Conservation (phyloP, 1,140 invertebrate genomes). For the Hirudo medicinalis region DNA sequence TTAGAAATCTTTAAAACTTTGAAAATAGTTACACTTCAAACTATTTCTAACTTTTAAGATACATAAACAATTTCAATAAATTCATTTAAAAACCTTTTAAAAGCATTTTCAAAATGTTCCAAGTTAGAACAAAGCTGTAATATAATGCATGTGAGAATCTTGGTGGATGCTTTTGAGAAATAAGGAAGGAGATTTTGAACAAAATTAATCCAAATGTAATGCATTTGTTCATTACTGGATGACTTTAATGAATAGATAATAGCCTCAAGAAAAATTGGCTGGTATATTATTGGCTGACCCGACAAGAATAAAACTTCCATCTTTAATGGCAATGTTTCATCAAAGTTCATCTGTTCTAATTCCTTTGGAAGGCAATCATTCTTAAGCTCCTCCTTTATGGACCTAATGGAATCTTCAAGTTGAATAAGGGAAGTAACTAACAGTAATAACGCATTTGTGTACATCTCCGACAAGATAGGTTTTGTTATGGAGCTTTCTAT, state of each 20-base stretch:
- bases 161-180: conserved; percentile 12
- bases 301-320: not conserved
- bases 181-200: not conserved
- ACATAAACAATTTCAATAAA: not conserved
- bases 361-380: not conserved
- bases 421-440: not conserved
- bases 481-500: conserved; percentile 25
- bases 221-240: conserved; percentile 2
- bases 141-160: not conserved
- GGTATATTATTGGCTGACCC: not conserved
- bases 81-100: not conserved
- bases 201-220: conserved; percentile 3
- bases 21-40: no score
- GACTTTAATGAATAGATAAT: not conserved
- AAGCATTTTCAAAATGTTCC: not conserved
- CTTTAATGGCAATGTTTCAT: not conserved
- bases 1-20: no score
- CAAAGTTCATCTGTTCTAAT: conserved; percentile 1
- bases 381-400: not conserved
- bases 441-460: not conserved
- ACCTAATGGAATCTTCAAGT: not conserved
- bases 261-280: not conserved
- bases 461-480: conserved; percentile 20
- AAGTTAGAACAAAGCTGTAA: conserved; percentile 4
- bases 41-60: not conserved